These are phyloP conservation scores for Lithosia quadra DNA, from an alignment of 2,888 invertebrate species.

Conservation along the genomic window DNA sequence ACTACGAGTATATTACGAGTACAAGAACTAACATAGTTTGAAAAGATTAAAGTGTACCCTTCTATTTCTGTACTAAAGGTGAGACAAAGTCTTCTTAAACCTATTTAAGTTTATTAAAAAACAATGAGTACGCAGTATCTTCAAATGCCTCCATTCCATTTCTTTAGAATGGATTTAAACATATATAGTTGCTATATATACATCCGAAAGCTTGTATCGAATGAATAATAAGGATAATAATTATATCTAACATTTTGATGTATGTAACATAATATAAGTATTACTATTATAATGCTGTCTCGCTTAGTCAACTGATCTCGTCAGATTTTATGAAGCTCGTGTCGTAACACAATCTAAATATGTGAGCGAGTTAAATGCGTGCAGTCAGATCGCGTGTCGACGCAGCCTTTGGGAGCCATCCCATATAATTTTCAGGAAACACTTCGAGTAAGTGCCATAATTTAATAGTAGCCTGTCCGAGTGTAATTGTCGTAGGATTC, in stretches of 20 bases:
- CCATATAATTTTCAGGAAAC: slow-evolving; percentile 86
- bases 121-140: too few species aligned
- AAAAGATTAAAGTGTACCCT: too few species aligned
- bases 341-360: slow-evolving; percentile 53
- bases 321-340: slow-evolving; percentile 23
- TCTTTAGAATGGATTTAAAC: too few species aligned
- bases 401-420: slow-evolving; percentile 84
- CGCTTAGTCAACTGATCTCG: slow-evolving; percentile 9
- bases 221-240: not conserved
- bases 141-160: too few species aligned
- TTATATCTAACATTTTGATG: not conserved
- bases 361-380: slow-evolving; percentile 71
- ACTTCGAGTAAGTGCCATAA: slow-evolving; percentile 84
- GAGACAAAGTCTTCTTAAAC: too few species aligned
- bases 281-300: not conserved
- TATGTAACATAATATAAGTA: not conserved
- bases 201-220: not conserved
- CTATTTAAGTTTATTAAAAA: too few species aligned
- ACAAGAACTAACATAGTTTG: too few species aligned
- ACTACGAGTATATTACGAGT: too few species aligned
- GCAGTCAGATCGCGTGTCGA: slow-evolving; percentile 80
- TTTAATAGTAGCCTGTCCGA: slow-evolving; percentile 84
- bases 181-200: too few species aligned
- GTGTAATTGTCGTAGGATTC: slow-evolving; percentile 82
- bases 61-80: too few species aligned